Conservation (phyloP, 2,797 vertebrate genomes). For the Takifugu ocellatus region DNA sequence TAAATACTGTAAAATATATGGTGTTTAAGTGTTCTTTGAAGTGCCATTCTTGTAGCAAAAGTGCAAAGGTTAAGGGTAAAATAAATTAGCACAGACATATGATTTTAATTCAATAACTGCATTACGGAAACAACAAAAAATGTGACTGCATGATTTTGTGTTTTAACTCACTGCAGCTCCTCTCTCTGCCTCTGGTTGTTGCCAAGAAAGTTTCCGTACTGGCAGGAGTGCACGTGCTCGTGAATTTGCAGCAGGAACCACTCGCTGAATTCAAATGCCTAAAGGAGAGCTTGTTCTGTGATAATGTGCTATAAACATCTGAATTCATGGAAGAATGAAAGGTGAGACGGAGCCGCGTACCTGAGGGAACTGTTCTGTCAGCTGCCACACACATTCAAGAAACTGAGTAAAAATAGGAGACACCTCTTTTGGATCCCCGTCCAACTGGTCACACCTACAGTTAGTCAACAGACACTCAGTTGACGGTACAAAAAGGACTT, state of each 20-base stretch:
- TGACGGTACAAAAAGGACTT: background rate
- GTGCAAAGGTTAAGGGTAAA: too few relatives aligned
- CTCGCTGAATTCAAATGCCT: slow-evolving; percentile 95
- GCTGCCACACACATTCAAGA: slow-evolving; percentile 95
- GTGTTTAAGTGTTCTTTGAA: too few relatives aligned
- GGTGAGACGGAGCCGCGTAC: slow-evolving; percentile 26
- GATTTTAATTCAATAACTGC: too few relatives aligned
- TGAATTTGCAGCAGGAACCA: slow-evolving; percentile 98
- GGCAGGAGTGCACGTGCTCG: slow-evolving; percentile 95
- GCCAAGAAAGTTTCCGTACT: slow-evolving; percentile 96
- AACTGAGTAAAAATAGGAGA: slow-evolving; percentile 97
- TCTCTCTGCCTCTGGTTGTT: slow-evolving; percentile 95
- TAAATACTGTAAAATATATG: too few relatives aligned
- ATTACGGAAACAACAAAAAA: background rate
- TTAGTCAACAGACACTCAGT: background rate
- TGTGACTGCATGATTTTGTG: background rate
- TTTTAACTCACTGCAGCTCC: slow-evolving; percentile 85
- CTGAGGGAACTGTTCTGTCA: slow-evolving; percentile 91
- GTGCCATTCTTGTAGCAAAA: too few relatives aligned
- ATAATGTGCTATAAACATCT: background rate
- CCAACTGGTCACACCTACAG: slow-evolving; percentile 91
- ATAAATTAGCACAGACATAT: too few relatives aligned
- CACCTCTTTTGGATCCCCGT: slow-evolving; percentile 91
- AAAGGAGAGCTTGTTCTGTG: background rate
- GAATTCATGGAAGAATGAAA: background rate